Evolutionary conservation across 92 coral and sea anemone species (phyloP).

Genomic region (Meandrina meandrites): DNA sequence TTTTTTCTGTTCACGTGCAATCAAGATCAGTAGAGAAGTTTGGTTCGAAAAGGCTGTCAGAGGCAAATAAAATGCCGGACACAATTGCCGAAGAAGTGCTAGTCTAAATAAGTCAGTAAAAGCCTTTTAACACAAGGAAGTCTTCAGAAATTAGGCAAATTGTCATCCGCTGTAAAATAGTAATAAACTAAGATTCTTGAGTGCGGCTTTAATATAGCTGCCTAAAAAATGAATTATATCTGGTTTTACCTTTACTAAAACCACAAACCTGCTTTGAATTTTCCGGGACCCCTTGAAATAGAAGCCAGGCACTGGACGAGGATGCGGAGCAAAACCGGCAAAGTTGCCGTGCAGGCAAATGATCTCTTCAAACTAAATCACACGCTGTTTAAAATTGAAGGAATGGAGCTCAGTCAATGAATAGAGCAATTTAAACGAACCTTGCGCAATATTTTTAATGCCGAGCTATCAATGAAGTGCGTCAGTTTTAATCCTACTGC

Average conservation of each 20-base stretch:
- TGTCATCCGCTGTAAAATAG: neutral
- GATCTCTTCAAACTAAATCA: too few species aligned
- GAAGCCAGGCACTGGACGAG: too few species aligned
- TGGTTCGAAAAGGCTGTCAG: neutral
- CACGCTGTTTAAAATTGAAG: too few species aligned
- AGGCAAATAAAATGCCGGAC: neutral
- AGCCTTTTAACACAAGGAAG: neutral
- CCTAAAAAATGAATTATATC: neutral
- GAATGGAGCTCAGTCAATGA: too few species aligned
- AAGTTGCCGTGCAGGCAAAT: too few species aligned
- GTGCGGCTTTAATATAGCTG: neutral
- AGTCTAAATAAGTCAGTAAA: neutral
- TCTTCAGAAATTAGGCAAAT: neutral
- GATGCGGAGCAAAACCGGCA: too few species aligned
- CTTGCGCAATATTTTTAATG: too few species aligned
- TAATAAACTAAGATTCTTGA: neutral
- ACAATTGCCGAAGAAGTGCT: neutral
- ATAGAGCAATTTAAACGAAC: too few species aligned
- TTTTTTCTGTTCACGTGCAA: neutral
- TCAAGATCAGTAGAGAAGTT: neutral
- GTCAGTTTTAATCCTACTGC: too few species aligned
- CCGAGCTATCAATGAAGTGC: too few species aligned
- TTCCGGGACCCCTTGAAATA: too few species aligned
- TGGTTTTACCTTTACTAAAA: neutral
- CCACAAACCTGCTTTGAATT: neutral